These are phyloP conservation scores for Drosophila ohnishii DNA, from an alignment of 1,140 invertebrate species.

Conservation along the genomic window DNA sequence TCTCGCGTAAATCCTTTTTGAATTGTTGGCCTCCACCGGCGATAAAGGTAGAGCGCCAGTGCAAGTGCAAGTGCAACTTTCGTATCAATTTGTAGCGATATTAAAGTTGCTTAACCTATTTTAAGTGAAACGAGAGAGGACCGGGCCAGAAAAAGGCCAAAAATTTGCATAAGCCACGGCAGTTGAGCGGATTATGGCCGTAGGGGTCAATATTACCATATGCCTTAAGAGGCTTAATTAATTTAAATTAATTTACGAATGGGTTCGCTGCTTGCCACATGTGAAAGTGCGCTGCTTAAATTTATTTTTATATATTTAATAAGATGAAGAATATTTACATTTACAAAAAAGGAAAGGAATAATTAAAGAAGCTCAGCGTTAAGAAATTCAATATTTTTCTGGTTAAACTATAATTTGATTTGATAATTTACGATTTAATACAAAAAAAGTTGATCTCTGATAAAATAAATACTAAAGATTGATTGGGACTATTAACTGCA, in stretches of 20 bases:
- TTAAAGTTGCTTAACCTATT: slow-evolving; percentile 37
- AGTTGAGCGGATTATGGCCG: slow-evolving; percentile 33
- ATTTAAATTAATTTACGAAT: slow-evolving; percentile 47
- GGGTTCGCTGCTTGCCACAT: not conserved
- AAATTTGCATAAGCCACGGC: slow-evolving; percentile 52
- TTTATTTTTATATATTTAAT: not conserved
- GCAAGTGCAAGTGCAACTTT: slow-evolving; percentile 6
- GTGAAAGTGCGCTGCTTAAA: too few relatives aligned
- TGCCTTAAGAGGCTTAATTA: slow-evolving; percentile 33
- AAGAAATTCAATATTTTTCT: not conserved
- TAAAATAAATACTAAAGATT: not conserved
- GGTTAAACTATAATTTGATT: not conserved
- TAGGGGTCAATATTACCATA: slow-evolving; percentile 40
- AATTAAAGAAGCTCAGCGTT: not conserved
- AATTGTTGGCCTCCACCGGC: slow-evolving; percentile 21
- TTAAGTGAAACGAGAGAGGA: not conserved
- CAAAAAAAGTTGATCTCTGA: too few relatives aligned
- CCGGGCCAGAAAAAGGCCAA: not conserved
- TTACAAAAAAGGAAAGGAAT: not conserved
- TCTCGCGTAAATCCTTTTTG: slow-evolving; percentile 39
- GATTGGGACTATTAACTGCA: not conserved
- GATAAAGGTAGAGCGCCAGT: not conserved
- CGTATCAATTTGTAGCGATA: slow-evolving; percentile 43
- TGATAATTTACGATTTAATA: too few relatives aligned
- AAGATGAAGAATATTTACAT: not conserved